Evolutionary conservation across 1,140 invertebrate genomes (phyloP).

Genomic region (Drosophila truncata): DNA sequence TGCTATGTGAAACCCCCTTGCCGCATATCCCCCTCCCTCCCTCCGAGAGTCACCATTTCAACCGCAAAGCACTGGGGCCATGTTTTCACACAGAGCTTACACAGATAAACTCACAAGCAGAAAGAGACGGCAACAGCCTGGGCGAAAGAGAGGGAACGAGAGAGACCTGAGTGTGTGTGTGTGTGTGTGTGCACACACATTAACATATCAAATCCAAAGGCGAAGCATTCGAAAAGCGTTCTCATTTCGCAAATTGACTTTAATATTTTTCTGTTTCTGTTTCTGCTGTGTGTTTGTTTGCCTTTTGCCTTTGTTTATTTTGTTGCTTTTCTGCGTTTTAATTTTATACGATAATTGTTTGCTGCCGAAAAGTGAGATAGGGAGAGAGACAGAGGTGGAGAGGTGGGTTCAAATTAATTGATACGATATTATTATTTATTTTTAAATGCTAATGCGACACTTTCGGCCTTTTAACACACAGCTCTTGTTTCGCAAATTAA

Average conservation of each 20-base stretch:
- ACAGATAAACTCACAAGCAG: conserved; percentile 53
- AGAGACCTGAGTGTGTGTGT: not conserved
- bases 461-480: conserved; percentile 38
- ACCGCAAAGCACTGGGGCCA: conserved; percentile 80
- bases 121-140: not conserved
- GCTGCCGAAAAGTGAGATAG: conserved; percentile 21
- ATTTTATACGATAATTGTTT: conserved; percentile 62
- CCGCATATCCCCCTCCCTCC: conserved; percentile 1
- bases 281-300: conserved; percentile 41
- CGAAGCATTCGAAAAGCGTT: conserved; percentile 65
- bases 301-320: conserved; percentile 46
- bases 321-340: conserved; percentile 69
- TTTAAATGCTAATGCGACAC: conserved; percentile 46
- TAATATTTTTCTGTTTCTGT: conserved; percentile 55
- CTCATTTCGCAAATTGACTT: conserved; percentile 83
- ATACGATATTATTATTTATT: conserved; percentile 44
- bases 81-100: conserved; percentile 84
- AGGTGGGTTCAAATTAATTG: conserved; percentile 43
- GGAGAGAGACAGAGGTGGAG: not conserved
- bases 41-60: conserved; percentile 54
- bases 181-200: conserved; percentile 49
- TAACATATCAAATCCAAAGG: conserved; percentile 78
- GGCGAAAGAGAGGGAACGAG: not conserved
- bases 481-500: conserved; percentile 28
- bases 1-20: conserved; percentile 28